A percentile compares a stretch with the other conserved stretches of the same genome.
Conservation (phyloP, 2,113 vertebrate genomes). For the Phaethon lepturus region DNA sequence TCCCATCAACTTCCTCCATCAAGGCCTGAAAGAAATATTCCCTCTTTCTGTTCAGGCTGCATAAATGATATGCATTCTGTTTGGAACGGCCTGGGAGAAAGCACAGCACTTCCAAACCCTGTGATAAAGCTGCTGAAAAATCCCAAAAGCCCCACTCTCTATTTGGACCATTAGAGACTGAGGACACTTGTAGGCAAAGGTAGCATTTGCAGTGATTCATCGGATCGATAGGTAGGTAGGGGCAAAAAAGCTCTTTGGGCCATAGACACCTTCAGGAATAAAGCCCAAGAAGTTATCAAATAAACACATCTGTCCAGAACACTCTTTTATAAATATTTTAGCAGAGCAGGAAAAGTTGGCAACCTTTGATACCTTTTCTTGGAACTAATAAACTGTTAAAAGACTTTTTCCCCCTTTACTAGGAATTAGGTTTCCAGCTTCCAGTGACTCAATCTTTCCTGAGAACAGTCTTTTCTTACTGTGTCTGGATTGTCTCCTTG, state of each 20-base stretch:
- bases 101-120: neutral
- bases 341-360: neutral
- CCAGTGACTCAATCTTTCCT: neutral
- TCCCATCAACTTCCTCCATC: neutral
- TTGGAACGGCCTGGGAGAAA: neutral
- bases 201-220: neutral
- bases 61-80: neutral
- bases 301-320: neutral
- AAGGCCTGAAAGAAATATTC: neutral
- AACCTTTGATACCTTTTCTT: neutral
- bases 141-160: neutral
- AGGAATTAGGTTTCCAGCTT: neutral
- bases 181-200: neutral
- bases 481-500: neutral
- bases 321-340: conserved; percentile 5
- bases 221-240: neutral
- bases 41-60: neutral
- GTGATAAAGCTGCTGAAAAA: neutral
- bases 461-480: neutral
- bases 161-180: neutral
- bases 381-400: neutral
- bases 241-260: neutral
- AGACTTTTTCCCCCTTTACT: neutral
- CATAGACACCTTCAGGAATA: neutral
- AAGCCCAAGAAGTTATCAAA: neutral